Evolutionary conservation across 2,888 invertebrate genomes (phyloP).

Genomic region (Aproaerema taeniolella): DNA sequence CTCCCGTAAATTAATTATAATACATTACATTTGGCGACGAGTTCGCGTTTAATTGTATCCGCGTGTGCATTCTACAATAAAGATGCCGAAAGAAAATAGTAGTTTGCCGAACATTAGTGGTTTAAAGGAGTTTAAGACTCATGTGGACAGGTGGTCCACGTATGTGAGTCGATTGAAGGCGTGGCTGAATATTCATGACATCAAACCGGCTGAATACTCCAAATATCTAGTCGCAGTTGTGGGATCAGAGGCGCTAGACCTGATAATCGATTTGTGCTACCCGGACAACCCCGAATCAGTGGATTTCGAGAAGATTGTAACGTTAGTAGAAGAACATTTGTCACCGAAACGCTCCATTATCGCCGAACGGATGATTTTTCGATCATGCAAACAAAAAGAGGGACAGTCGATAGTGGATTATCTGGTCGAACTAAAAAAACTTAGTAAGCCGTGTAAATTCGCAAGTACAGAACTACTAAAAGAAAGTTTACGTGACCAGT

Average conservation of each 20-base stretch:
- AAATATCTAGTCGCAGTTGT: constrained; percentile 9
- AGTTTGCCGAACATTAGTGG: not conserved
- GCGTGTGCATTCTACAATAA: not conserved
- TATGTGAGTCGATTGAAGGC: constrained; percentile 4
- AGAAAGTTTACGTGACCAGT: constrained; percentile 11
- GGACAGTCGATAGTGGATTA: constrained; percentile 10
- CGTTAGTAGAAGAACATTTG: not conserved
- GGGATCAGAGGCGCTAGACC: constrained; percentile 5
- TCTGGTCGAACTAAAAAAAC: constrained; percentile 7
- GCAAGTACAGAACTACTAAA: not conserved
- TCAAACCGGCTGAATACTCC: not conserved
- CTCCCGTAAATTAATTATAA: not conserved
- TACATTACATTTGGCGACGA: constrained; percentile 1
- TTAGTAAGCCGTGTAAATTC: constrained; percentile 3
- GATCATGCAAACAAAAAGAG: constrained; percentile 9
- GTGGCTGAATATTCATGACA: constrained; percentile 5
- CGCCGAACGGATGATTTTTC: constrained; percentile 14
- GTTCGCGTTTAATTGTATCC: not conserved
- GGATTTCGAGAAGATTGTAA: not conserved
- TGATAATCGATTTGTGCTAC: constrained; percentile 8
- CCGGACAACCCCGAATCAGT: not conserved
- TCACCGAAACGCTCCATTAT: constrained; percentile 11
- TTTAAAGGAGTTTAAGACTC: constrained; percentile 6
- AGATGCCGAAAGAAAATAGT: not conserved
- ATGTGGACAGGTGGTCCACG: constrained; percentile 6